Percentiles rank a stretch among this genome's conserved stretches.
These are phyloP conservation scores for Drosophila sp. DNA, from an alignment of 1,140 invertebrate species.

Conservation along the genomic window DNA sequence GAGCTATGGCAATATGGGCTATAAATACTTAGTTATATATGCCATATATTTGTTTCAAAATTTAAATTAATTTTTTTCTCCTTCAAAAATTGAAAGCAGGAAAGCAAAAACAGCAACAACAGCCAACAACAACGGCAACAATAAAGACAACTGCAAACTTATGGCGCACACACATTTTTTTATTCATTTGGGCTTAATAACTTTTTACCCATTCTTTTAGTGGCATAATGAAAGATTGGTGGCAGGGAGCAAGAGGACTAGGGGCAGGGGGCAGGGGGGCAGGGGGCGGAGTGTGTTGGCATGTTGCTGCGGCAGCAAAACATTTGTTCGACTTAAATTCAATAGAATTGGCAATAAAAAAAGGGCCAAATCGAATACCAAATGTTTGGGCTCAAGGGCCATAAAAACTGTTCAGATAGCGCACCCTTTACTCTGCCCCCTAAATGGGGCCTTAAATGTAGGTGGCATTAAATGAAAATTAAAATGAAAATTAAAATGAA, in stretches of 20 bases:
- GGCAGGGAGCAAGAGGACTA: background rate
- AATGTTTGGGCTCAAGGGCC: conserved; percentile 39
- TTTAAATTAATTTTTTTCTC: conserved; percentile 47
- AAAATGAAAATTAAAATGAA: conserved; percentile 30
- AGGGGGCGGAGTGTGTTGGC: background rate
- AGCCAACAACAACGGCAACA: conserved; percentile 39
- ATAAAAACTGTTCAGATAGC: conserved; percentile 50
- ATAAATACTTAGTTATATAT: conserved; percentile 64
- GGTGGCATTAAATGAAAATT: conserved; percentile 4
- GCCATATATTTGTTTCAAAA: conserved; percentile 63
- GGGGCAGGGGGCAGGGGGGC: background rate
- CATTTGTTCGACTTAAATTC: conserved; percentile 62
- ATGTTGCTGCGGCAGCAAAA: conserved; percentile 24
- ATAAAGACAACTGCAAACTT: conserved; percentile 56
- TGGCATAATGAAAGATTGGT: conserved; percentile 19
- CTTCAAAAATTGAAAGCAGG: conserved; percentile 46
- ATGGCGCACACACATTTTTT: conserved; percentile 45
- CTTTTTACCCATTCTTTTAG: conserved; percentile 18
- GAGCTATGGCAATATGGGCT: conserved; percentile 44
- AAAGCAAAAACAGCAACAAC: conserved; percentile 5
- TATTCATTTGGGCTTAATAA: conserved; percentile 42
- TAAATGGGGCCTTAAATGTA: conserved; percentile 11
- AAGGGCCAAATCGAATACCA: conserved; percentile 60
- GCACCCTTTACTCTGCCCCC: background rate
- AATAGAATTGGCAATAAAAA: conserved; percentile 78